A percentile compares a stretch with the other conserved stretches of the same genome.
These are phyloP conservation scores for Elmis aenea DNA, from an alignment of 2,888 invertebrate species.

Conservation along the genomic window DNA sequence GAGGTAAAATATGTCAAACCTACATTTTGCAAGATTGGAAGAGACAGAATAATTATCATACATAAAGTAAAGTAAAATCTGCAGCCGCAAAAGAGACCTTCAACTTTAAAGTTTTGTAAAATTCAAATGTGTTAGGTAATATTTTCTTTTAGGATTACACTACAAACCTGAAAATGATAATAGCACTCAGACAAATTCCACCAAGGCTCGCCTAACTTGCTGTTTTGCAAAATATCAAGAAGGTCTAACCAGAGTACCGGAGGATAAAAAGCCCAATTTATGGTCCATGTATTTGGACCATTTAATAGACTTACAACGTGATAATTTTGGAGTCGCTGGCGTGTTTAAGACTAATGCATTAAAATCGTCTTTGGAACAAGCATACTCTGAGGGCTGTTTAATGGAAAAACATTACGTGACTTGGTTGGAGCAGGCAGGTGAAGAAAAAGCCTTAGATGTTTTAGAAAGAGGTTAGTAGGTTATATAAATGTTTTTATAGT, in stretches of 20 bases:
- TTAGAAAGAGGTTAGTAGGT: conserved; percentile 23
- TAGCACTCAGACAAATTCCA: conserved; percentile 5
- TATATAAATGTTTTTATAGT: neutral
- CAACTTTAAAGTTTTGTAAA: neutral
- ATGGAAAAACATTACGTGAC: conserved; percentile 35
- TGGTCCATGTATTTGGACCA: conserved; percentile 50
- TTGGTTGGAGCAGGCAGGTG: conserved; percentile 35
- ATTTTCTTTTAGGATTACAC: conserved; percentile 2
- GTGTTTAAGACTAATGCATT: conserved; percentile 50
- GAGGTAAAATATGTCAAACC: too few species aligned
- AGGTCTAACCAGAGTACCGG: conserved; percentile 28
- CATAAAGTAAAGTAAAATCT: too few species aligned
- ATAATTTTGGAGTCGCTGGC: conserved; percentile 45
- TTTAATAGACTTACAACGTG: conserved; percentile 51
- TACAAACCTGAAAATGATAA: conserved; percentile 1
- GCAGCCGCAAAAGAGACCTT: too few species aligned
- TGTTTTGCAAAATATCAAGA: conserved; percentile 29
- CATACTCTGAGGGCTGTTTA: conserved; percentile 28
- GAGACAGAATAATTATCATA: too few species aligned
- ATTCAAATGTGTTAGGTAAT: neutral
- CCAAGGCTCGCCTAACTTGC: conserved; percentile 27
- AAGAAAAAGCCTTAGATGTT: conserved; percentile 26
- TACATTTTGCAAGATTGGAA: too few species aligned
- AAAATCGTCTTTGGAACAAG: conserved; percentile 45
- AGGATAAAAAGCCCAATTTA: conserved; percentile 23